phyloP scores from a whole-genome alignment of 2,888 invertebrate species.

The Thalpophila matura region DNA sequence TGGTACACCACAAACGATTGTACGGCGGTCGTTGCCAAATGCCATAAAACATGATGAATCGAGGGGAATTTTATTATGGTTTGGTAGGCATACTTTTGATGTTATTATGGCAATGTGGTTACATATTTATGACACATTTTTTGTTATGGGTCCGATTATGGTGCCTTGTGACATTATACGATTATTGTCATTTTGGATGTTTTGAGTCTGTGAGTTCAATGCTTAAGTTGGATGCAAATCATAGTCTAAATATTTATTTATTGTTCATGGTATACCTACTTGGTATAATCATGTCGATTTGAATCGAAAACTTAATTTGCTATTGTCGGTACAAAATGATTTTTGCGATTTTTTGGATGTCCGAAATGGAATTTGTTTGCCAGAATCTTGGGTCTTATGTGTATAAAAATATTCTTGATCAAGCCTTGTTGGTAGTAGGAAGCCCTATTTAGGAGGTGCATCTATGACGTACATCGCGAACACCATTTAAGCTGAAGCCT shows the following conservation, averaged over 20 bases:
- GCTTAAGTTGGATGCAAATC: background rate
- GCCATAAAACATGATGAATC: constrained; percentile 55
- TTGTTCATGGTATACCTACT: too few species aligned
- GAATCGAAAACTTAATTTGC: too few species aligned
- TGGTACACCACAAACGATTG: constrained; percentile 48
- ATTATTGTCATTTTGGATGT: constrained; percentile 10
- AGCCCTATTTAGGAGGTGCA: background rate
- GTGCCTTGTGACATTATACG: background rate
- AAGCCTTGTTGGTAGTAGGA: background rate
- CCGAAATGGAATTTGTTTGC: too few species aligned
- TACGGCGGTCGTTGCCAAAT: constrained; percentile 48
- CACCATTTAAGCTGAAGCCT: background rate
- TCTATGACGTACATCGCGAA: background rate
- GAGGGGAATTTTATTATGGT: constrained; percentile 44
- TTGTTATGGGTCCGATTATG: constrained; percentile 15
- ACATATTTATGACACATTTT: constrained; percentile 32
- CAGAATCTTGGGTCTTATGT: too few species aligned
- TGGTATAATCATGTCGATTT: too few species aligned
- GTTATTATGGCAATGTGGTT: constrained; percentile 38
- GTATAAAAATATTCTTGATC: too few species aligned
- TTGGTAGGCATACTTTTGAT: constrained; percentile 17
- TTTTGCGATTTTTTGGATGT: too few species aligned
- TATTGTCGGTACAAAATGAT: too few species aligned
- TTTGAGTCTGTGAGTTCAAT: background rate
- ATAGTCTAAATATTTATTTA: too few species aligned